A percentile compares a stretch with the other conserved stretches of the same genome.
Conservation (phyloP, 1,140 invertebrate genomes). For the Pseudomyrmex sp. region DNA sequence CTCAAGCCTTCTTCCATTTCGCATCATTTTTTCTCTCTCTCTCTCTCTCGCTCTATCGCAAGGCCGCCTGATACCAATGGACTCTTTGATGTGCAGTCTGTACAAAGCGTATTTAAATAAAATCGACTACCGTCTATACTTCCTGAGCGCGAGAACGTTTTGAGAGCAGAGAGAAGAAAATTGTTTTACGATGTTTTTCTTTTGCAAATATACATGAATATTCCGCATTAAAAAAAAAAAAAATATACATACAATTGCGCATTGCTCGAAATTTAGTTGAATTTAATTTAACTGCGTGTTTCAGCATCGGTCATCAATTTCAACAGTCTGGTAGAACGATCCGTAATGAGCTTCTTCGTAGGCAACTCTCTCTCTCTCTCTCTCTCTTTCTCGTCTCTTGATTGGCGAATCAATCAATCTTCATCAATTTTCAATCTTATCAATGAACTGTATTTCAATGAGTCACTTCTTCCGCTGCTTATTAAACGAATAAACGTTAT, state of each 20-base stretch:
- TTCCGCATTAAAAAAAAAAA: background rate
- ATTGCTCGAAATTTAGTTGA: background rate
- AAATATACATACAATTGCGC: no score
- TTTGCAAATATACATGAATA: background rate
- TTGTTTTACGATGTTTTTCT: background rate
- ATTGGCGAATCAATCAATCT: no score
- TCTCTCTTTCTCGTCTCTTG: no score
- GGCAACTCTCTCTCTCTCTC: no score
- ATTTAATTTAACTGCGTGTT: no score
- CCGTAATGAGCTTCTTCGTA: no score
- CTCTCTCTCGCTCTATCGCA: no score
- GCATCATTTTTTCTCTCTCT: background rate
- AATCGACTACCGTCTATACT: background rate
- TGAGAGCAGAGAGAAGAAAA: constrained; percentile 6
- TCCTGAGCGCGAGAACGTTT: background rate
- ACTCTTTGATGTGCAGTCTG: constrained; percentile 10
- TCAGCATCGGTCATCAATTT: no score
- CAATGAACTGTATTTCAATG: background rate
- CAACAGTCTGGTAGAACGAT: no score
- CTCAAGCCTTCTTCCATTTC: constrained; percentile 25
- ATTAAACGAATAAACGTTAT: background rate
- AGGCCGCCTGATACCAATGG: background rate
- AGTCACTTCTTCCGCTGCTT: background rate
- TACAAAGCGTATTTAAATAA: background rate
- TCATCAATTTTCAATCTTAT: background rate